Evolutionary conservation across 2,888 invertebrate genomes (phyloP).

Genomic region (Agapostemon virescens): DNA sequence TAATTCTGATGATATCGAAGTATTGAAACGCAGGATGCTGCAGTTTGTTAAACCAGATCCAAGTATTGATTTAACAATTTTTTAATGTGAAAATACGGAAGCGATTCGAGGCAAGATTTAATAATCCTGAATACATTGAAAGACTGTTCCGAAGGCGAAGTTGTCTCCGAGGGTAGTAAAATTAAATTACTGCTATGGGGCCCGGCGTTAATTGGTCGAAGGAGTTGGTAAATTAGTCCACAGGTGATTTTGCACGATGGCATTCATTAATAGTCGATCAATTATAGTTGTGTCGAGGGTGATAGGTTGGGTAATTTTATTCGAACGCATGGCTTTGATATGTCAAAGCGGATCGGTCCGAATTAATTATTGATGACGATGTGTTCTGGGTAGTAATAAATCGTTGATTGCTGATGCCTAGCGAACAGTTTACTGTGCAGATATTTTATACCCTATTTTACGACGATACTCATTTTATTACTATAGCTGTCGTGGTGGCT

Average conservation of each 20-base stretch:
- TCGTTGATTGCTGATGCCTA: constrained; percentile 10
- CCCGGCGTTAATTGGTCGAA: constrained; percentile 24
- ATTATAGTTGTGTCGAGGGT: constrained; percentile 20
- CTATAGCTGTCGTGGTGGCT: too few relatives aligned
- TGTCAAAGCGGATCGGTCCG: not conserved
- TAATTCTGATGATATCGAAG: too few relatives aligned
- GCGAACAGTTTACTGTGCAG: not conserved
- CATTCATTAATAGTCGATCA: constrained; percentile 38
- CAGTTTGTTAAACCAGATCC: too few relatives aligned
- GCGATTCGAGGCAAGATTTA: too few relatives aligned
- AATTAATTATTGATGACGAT: constrained; percentile 1
- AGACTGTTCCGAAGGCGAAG: not conserved
- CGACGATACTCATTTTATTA: not conserved
- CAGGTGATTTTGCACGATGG: constrained; percentile 23
- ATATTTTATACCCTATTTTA: constrained; percentile 7
- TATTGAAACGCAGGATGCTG: too few relatives aligned
- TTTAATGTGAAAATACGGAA: too few relatives aligned
- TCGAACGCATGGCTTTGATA: constrained; percentile 7
- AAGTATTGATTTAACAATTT: too few relatives aligned
- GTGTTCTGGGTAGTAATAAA: not conserved
- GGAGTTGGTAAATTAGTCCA: constrained; percentile 30
- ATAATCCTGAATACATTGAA: too few relatives aligned
- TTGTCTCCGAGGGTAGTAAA: not conserved
- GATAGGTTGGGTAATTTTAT: constrained; percentile 25
- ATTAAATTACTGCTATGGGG: not conserved